Base-by-base conservation (phyloP, 2,113 vertebrate species). In the Ageneiosus marmoratus region DNA sequence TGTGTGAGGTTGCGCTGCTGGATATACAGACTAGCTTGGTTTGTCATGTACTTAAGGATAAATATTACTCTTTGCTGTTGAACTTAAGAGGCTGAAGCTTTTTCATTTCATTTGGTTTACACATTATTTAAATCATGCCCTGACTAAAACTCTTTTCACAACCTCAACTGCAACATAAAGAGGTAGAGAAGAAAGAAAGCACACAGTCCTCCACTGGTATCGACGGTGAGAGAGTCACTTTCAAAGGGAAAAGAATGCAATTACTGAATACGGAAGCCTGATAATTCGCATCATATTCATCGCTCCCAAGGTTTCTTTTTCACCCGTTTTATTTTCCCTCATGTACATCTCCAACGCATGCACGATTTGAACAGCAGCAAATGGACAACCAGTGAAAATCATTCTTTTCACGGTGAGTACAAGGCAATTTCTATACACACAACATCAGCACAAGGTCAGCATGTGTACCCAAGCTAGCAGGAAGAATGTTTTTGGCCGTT, bases 241-340 rank as follows among this genome's bases (percentile, higher is more conserved):
- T 88, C 51, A 69, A 88, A 60, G 58, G 50, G 75, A 77, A 87
- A 85, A 87, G 74, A 63, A 48, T 48, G 69, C 79, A 88, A 86
- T 85, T 87, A 80, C 65, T 41, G 65, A 77, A 80, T 55, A 65
- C 53, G 29, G 55, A 67, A 72, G 56, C 53, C 46, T 20, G 70
- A 79, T 81, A 67, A 86, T 84, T 88, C 41, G n/a, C 63, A 79
- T 70, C 60, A 60, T 50, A 53, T 53, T 83, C 60, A 73, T 79
- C 50, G 15, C 50, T 81, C 50, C 83, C 81, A 85, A 79, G 60
- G 60, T 74, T 67, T 72, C 69, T 24, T 70, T 55, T 65, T 67
- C 65, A 72, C 13, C 27, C 37, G 80, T 32, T 81, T 29, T 70
- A 51, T 63, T 83, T 16, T 50, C 3, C 15, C 12, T 37, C 12